Percentiles rank a stretch among this genome's conserved stretches.
phyloP scores from a whole-genome alignment of 2,797 vertebrate species.

The Aulostomus chinensis region DNA sequence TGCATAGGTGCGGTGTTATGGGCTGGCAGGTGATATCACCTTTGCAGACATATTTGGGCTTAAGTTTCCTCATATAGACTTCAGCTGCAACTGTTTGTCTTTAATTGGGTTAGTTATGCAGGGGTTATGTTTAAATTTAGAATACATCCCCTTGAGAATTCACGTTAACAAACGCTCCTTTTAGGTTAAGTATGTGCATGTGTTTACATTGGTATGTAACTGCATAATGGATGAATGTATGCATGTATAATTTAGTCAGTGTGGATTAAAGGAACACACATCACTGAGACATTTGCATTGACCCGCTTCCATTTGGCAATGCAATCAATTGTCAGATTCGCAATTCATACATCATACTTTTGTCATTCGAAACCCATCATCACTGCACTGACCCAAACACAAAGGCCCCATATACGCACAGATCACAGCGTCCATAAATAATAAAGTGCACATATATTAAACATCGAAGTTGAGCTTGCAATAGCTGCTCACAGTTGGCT shows the following conservation, averaged over 20 bases:
- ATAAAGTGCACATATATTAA: slow-evolving; percentile 75
- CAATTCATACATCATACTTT: slow-evolving; percentile 9
- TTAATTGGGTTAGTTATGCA: neutral
- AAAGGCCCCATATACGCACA: neutral
- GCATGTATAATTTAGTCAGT: slow-evolving; percentile 16
- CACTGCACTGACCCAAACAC: slow-evolving; percentile 8
- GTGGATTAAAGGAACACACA: slow-evolving; percentile 1
- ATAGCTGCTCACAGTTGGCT: slow-evolving; percentile 61
- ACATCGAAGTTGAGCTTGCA: slow-evolving; percentile 63
- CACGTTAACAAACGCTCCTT: slow-evolving; percentile 2
- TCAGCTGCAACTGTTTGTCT: neutral
- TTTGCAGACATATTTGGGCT: too few relatives aligned
- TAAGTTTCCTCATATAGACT: slow-evolving; percentile 4
- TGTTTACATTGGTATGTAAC: slow-evolving; percentile 1
- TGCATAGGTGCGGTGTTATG: too few relatives aligned
- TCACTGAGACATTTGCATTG: slow-evolving; percentile 7
- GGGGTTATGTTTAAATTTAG: slow-evolving; percentile 4
- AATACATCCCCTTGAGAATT: neutral
- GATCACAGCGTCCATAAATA: slow-evolving; percentile 74
- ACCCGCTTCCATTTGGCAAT: slow-evolving; percentile 2
- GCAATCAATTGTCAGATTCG: neutral
- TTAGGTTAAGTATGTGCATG: slow-evolving; percentile 1
- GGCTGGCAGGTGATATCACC: too few relatives aligned
- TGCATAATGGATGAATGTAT: neutral
- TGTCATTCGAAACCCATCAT: slow-evolving; percentile 22